Evolutionary conservation across 2,113 vertebrate species (phyloP).

Genomic region (Callipepla californica): DNA sequence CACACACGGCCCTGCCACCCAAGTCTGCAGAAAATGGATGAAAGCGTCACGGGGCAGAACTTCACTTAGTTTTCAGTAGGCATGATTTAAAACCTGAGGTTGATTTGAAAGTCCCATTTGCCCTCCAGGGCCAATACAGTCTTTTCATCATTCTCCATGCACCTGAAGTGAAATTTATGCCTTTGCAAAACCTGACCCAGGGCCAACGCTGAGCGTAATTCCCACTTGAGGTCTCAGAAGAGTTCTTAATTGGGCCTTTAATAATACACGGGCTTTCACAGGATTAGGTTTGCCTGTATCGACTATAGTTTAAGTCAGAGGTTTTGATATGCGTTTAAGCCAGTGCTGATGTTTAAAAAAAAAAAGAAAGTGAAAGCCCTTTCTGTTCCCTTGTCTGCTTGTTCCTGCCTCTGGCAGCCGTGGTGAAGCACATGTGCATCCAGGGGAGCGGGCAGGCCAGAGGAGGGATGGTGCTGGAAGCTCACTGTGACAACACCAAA

Average conservation of each 20-base stretch:
- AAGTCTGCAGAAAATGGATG: not conserved
- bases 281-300: not conserved
- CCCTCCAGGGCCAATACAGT: not conserved
- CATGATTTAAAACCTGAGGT: not conserved
- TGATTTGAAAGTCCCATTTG: not conserved
- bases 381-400: not conserved
- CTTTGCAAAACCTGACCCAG: not conserved
- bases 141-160: conserved; percentile 17
- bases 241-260: conserved; percentile 17
- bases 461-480: not conserved
- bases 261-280: not conserved
- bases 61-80: accelerated
- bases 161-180: not conserved
- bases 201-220: not conserved
- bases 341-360: not conserved
- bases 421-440: not conserved
- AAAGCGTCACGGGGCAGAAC: accelerated
- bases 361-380: not conserved
- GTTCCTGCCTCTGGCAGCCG: not conserved
- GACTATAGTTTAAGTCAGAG: not conserved
- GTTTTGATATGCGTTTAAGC: not conserved
- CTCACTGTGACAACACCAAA: not conserved
- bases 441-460: not conserved
- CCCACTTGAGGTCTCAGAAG: not conserved
- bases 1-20: accelerated